A percentile compares a stretch with the other conserved stretches of the same genome.
Evolutionary conservation across 2,888 invertebrate species (phyloP).

Genomic region (Hirtodrosophila duncani): DNA sequence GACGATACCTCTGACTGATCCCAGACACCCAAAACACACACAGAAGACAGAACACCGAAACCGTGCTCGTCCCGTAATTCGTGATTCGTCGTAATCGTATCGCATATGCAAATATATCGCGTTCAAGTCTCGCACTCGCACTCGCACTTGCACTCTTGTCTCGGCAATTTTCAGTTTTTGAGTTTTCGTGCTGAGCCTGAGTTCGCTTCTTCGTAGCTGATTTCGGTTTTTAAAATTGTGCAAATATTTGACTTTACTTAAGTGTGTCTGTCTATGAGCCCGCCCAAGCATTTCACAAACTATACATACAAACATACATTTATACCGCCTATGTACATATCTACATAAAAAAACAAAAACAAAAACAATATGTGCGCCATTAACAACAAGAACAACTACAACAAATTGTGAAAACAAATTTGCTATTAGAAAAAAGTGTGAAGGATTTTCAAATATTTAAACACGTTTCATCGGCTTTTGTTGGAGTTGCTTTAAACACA

Average conservation of each 20-base stretch:
- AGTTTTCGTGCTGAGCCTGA: constrained; percentile 18
- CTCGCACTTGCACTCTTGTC: no score
- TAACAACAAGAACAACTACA: constrained; percentile 28
- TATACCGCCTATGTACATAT: neutral
- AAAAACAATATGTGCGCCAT: constrained; percentile 31
- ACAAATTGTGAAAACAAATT: constrained; percentile 41
- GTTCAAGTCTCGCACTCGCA: no score
- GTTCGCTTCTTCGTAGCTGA: constrained; percentile 40
- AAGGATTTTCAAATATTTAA: constrained; percentile 52
- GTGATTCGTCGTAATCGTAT: neutral
- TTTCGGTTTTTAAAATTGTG: constrained; percentile 60
- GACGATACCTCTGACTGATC: no score
- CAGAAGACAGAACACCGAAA: no score
- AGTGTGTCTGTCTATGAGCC: constrained; percentile 29
- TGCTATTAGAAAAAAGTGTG: constrained; percentile 39
- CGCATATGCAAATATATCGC: constrained; percentile 10
- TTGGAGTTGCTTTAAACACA: no score
- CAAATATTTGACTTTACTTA: constrained; percentile 69
- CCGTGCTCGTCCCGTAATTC: no score
- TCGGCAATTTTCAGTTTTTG: no score
- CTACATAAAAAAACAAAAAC: neutral
- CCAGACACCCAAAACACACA: no score
- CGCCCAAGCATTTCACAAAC: constrained; percentile 20
- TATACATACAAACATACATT: constrained; percentile 3
- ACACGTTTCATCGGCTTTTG: no score